These are phyloP conservation scores for Lasioglossum pauxillum DNA, from an alignment of 2,888 invertebrate genomes.

Conservation along the genomic window DNA sequence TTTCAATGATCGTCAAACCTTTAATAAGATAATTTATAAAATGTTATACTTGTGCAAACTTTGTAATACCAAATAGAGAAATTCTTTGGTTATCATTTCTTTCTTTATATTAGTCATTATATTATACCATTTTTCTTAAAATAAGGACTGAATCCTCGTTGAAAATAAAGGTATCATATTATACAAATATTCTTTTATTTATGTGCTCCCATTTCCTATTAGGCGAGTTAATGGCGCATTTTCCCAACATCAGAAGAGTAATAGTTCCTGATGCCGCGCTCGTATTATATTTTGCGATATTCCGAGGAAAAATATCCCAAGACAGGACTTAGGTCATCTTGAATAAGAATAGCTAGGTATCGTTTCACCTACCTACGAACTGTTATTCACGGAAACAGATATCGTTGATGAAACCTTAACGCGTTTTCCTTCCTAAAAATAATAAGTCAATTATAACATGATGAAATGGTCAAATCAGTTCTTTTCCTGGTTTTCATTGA, in stretches of 20 bases:
- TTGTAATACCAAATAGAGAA: not conserved
- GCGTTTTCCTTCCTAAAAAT: not conserved
- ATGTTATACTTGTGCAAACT: not conserved
- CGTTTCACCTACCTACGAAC: not conserved
- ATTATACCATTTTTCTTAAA: not conserved
- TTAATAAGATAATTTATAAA: not conserved
- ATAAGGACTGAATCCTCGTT: not conserved
- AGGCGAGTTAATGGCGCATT: not conserved
- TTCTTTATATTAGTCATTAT: not conserved
- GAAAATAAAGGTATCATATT: not conserved
- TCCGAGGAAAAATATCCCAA: not conserved
- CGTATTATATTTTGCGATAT: conserved; percentile 9
- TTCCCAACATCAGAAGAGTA: not conserved
- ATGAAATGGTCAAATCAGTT: not conserved
- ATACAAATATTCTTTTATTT: conserved; percentile 7
- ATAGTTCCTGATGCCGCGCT: not conserved
- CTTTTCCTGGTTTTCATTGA: not conserved
- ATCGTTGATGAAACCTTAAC: not conserved
- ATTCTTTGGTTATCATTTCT: not conserved
- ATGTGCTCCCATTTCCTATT: conserved; percentile 7
- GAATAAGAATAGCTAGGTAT: not conserved
- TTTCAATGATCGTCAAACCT: not conserved
- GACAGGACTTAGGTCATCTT: not conserved
- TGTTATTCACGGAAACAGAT: not conserved
- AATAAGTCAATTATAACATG: too few species aligned